A percentile compares a stretch with the other conserved stretches of the same genome.
phyloP scores from a whole-genome alignment of 2,113 vertebrate species.

The Channa argus region DNA sequence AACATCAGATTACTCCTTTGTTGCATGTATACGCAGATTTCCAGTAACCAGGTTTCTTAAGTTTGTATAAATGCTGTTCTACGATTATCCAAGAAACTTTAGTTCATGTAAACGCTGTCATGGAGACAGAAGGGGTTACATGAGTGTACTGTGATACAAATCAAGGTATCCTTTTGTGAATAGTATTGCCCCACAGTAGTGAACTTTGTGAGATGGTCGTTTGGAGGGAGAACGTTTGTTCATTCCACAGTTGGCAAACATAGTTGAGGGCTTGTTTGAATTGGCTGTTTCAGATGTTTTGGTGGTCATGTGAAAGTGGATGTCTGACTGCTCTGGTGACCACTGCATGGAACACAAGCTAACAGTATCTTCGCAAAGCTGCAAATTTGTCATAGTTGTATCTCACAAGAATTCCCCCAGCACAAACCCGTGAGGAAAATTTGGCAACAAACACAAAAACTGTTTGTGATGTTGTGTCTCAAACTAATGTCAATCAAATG shows the following conservation, averaged over 20 bases:
- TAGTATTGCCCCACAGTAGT: slow-evolving; percentile 13
- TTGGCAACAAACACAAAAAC: not conserved
- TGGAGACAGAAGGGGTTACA: slow-evolving; percentile 21
- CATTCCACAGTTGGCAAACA: slow-evolving; percentile 80
- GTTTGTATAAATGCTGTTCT: too few relatives aligned
- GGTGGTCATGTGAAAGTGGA: slow-evolving; percentile 69
- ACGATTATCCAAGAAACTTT: too few relatives aligned
- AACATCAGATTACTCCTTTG: too few relatives aligned
- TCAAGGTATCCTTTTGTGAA: slow-evolving; percentile 71
- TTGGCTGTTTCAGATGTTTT: slow-evolving; percentile 68
- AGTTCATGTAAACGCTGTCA: too few relatives aligned
- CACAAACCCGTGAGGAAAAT: slow-evolving; percentile 8
- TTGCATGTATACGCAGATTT: too few relatives aligned
- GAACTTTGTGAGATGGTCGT: slow-evolving; percentile 68
- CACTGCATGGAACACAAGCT: slow-evolving; percentile 36
- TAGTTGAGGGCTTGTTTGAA: slow-evolving; percentile 73
- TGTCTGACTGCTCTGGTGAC: slow-evolving; percentile 75
- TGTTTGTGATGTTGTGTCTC: not conserved
- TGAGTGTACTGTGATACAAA: slow-evolving; percentile 53
- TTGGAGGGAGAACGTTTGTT: slow-evolving; percentile 76
- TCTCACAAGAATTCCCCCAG: slow-evolving; percentile 7
- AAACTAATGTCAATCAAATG: too few relatives aligned
- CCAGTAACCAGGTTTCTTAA: too few relatives aligned
- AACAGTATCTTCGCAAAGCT: slow-evolving; percentile 37
- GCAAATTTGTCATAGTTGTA: slow-evolving; percentile 31